Base-by-base conservation (phyloP, 2,113 vertebrate species). In the Otus sunia region DNA sequence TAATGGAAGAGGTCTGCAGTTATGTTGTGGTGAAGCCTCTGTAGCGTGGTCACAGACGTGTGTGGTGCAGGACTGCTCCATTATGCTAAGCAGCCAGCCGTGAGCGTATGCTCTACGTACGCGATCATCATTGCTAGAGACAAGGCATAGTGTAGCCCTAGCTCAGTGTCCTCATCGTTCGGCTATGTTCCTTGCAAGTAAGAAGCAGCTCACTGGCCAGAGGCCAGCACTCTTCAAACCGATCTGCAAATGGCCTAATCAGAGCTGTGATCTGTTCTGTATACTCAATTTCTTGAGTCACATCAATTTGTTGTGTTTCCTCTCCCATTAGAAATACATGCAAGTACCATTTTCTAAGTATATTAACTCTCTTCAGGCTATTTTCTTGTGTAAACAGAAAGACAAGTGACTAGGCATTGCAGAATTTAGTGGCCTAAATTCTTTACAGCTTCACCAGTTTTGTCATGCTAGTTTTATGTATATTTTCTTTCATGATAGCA, bases 241-340 rank as follows among this genome's bases (percentile, higher is more conserved):
- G 18, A 79, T 66, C 92, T 80, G 93, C 88, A 90, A 93, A 81
- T 32, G 74, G 83, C 60, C 90, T 96, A 74, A 96, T 95, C 95
- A 60, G 92, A 68, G 77, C 90, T 78, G 50, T 66, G 77, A 76
- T 92, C 77, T 83, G 85, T 20, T 92, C 94, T 77, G 69, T 67
- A 85, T 77, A 78, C 93, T 95, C 93, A 45, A 89, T 97, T 97
- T 90, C 91, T 82, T 97, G 94, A 96, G 95, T 96, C 92, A 96
- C 91, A 95, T 95, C 93, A 94, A 96, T 96, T 94, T 91, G 90
- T 75, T 96, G 93, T 90, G 76, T 93, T 95, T 91, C 83, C 94
- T 96, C 86, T 95, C 79, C 88, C 68, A 88, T 88, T 91, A 90
- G 73, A 85, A 50, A 83, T 50, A 86, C 27, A 73, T 1, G 5